Base-by-base conservation (phyloP, 2,113 vertebrate species). In the Zosterops hypoxanthus region DNA sequence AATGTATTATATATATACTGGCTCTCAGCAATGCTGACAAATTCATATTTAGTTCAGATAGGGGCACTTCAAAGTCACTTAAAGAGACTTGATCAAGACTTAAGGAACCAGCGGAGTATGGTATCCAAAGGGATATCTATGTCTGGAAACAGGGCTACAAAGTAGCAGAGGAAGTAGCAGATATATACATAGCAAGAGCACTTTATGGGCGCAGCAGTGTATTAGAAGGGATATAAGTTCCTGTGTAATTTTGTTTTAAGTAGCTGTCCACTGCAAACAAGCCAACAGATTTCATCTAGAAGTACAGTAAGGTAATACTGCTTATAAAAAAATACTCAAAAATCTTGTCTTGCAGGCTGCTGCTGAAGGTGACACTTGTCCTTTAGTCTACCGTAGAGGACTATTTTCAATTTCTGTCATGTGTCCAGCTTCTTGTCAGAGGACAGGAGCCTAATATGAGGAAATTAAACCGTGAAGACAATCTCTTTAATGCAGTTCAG, bases 381-480 rank as follows among this genome's bases (percentile, higher is more conserved):
- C 8, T 95, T 91, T 77, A 73, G 52, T 63, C 53, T 75, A 21
- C 79, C 4, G 12, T 12, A 71, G 25, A 46, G 39, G 11, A 33
- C 11, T 92, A 18, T 77, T 94, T 95, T 95, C 82, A 83, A 50
- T 84, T 92, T 95, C 88, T 97, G 34, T 90, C 70, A 93, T 83
- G 36, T 82, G 49, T 92, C 71, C 52, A 91, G 60, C 26, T 81
- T 68, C 34, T 49, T 53, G 53, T 76, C 52, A 95, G 93, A 95
- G 68, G 69, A 92, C 56, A 95, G 50, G 90, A 95, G 39, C 8
- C 63, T 94, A 65, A 96, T 87, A 94, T 25, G 69, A 95, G 97
- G 52, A 96, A 97, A 92, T 93, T 72, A 84, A 96, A 95, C 59
- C 8, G 0, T 69, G n/a, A 87, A 91, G 71, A 94, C 41, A 92